Percentiles rank a stretch among this genome's conserved stretches.
Evolutionary conservation across 2,797 vertebrate species (phyloP).

Genomic region (Enteromius mattozi): DNA sequence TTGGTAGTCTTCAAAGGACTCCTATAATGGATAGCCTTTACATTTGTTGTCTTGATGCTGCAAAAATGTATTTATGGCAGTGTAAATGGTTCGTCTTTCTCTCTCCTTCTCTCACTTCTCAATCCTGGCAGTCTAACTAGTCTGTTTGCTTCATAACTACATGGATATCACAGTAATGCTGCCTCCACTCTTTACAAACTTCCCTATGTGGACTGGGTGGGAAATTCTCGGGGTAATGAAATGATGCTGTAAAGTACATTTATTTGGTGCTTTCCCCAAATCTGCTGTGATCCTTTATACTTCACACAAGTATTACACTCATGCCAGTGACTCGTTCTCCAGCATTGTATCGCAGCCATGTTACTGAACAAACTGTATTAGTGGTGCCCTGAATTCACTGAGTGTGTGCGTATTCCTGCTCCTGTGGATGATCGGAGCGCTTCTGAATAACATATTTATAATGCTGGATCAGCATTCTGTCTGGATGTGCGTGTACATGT

Average conservation of each 20-base stretch:
- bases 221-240: background rate
- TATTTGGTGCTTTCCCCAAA: conserved; percentile 6
- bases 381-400: conserved; percentile 20
- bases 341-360: background rate
- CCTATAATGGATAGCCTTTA: background rate
- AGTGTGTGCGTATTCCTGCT: background rate
- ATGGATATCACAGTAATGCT: conserved; percentile 5
- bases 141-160: conserved; percentile 3
- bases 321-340: background rate
- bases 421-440: background rate
- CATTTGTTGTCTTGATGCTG: background rate
- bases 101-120: background rate
- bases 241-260: background rate
- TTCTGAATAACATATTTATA: conserved; percentile 3
- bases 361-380: background rate
- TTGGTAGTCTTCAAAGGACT: background rate
- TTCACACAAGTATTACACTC: background rate
- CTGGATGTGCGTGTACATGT: conserved; percentile 56
- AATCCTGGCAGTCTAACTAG: conserved; percentile 20
- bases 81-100: background rate
- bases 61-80: background rate
- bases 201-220: conserved; percentile 54
- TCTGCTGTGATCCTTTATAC: conserved; percentile 13
- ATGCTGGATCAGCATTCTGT: conserved; percentile 40
- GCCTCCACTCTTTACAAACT: background rate